Evolutionary conservation across 2,113 vertebrate genomes (phyloP).

Genomic region (Labrus mixtus): DNA sequence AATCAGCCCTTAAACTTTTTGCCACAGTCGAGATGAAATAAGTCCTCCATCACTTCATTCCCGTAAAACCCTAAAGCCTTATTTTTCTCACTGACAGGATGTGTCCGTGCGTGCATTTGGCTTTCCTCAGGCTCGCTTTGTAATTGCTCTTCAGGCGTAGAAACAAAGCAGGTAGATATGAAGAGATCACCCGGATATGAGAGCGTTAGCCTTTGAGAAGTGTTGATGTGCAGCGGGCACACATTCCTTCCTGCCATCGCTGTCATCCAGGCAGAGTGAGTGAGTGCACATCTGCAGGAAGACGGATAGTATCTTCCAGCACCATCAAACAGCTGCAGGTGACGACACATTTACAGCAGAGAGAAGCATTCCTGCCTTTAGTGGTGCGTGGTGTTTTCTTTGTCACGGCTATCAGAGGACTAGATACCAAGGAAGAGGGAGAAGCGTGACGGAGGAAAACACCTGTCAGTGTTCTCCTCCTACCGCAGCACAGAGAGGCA

Average conservation of each 20-base stretch:
- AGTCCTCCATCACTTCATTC: background rate
- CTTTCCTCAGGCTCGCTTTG: background rate
- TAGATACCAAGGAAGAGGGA: background rate
- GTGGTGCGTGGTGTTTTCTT: constrained; percentile 11
- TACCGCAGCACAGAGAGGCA: background rate
- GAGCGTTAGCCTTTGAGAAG: constrained; percentile 11
- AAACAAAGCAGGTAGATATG: constrained; percentile 7
- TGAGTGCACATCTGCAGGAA: constrained; percentile 48
- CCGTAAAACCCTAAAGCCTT: background rate
- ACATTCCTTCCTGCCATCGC: constrained; percentile 66
- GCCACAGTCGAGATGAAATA: background rate
- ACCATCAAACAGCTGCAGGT: constrained; percentile 44
- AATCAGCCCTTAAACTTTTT: background rate
- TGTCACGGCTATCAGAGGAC: constrained; percentile 14
- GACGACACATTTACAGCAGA: constrained; percentile 51
- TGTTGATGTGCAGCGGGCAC: constrained; percentile 35
- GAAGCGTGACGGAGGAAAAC: background rate
- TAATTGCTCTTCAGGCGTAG: constrained; percentile 17
- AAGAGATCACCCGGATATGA: constrained; percentile 26
- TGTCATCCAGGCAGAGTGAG: constrained; percentile 25
- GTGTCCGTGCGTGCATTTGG: background rate
- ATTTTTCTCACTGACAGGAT: background rate
- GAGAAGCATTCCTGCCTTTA: constrained; percentile 50
- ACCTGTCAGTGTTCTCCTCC: constrained; percentile 9
- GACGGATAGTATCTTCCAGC: constrained; percentile 57